These are phyloP conservation scores for Seriola dumerili DNA, from an alignment of 2,113 vertebrate genomes.

Conservation along the genomic window DNA sequence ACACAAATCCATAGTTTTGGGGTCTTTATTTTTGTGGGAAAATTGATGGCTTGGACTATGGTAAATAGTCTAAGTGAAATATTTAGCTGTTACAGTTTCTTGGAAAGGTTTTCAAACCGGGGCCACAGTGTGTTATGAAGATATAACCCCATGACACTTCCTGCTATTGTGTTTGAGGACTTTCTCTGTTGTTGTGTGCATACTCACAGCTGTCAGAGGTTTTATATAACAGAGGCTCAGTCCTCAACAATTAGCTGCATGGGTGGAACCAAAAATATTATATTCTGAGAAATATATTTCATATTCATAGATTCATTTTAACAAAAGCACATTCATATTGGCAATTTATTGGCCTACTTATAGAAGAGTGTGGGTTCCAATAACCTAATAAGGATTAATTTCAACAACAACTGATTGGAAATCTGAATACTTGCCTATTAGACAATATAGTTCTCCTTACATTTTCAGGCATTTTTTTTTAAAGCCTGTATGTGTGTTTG, in stretches of 20 bases:
- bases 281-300: not conserved
- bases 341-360: not conserved
- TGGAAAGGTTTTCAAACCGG: slow-evolving; percentile 33
- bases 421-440: not conserved
- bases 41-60: not conserved
- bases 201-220: slow-evolving; percentile 45
- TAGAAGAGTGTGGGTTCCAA: not conserved
- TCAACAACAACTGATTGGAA: not conserved
- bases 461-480: not conserved
- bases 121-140: slow-evolving; percentile 35
- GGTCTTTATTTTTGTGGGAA: not conserved
- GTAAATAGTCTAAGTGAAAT: not conserved
- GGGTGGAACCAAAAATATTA: not conserved
- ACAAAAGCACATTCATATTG: not conserved
- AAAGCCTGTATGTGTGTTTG: not conserved
- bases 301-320: not conserved
- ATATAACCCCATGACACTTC: slow-evolving; percentile 68
- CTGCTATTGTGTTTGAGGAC: slow-evolving; percentile 71
- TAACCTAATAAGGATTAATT: not conserved
- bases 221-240: slow-evolving; percentile 41
- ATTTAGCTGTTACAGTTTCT: not conserved
- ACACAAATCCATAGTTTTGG: not conserved
- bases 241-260: not conserved
- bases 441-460: not conserved
- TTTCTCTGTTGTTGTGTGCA: slow-evolving; percentile 58